Evolutionary conservation across 2,113 vertebrate species (phyloP), one percentile per base, ranked within the genome.

Genomic region (Solenodon paradoxus): DNA sequence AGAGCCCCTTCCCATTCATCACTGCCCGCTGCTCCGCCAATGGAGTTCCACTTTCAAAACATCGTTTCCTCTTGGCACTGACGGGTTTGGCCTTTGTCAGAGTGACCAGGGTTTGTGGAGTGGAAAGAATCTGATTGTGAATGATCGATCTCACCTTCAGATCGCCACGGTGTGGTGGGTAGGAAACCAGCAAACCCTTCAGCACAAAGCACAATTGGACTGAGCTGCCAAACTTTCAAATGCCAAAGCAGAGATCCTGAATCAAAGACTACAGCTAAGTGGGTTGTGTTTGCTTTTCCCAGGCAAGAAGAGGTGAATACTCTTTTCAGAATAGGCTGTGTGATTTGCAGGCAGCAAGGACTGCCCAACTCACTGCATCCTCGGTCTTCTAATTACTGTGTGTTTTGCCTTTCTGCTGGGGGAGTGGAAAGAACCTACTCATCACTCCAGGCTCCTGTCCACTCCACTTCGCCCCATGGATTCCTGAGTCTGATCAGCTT

Each of bases 381-480:
- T 0, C 3, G 19, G 19, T 11, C 15, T 19, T 38, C 0, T 8
- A 8, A 16, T 20, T 1, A 2, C 2, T 9, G 12, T 1, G 1
- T 9, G 26, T 61, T 10, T 59, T 20, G n/a, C n/a, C n/a, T n/a
- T n/a, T n/a, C n/a, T n/a, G n/a, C n/a, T 3, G 24, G 38, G 88
- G 78, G 57, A n/a, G n/a, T 78, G 85, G 64, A 6, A 8, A 32
- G 32, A 85, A 96, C 98, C 81, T 98, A 99, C 99, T 97, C 96
- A 90, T 99, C 99, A 81, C 99, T 99, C 99, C 99, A 99, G 71
- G 99, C 97, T 94, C 99, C 99, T 0, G 97, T 99, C 99, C 99
- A 99, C 96, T 99, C 99, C 98, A 99, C 98, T 96, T 99, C 66
- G 53, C 99, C 99, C 99, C 99, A 99, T 0, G 99, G 99, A 95